A percentile compares a stretch with the other conserved stretches of the same genome.
Evolutionary conservation across 2,797 vertebrate genomes (phyloP).

Genomic region (Apodemus agrarius): DNA sequence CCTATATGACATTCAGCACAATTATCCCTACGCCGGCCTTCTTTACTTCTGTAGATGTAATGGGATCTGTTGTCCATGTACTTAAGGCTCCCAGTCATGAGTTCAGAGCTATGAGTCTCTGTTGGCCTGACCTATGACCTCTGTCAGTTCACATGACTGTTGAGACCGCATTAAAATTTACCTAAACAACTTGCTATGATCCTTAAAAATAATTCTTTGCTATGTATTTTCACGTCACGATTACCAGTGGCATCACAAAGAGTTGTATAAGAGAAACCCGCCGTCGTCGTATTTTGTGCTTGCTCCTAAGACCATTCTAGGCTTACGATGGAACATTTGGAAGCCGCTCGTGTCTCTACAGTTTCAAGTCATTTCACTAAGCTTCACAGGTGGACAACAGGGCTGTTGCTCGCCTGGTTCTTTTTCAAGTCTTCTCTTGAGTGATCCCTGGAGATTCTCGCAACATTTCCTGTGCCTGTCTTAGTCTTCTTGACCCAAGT

Average conservation of each 20-base stretch:
- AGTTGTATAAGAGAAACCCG: slow-evolving; percentile 74
- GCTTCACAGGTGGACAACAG: slow-evolving; percentile 70
- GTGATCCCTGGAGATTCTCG: slow-evolving; percentile 77
- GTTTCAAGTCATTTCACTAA: slow-evolving; percentile 77
- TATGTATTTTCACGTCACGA: slow-evolving; percentile 84
- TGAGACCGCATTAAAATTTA: slow-evolving; percentile 66
- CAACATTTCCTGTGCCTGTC: slow-evolving; percentile 75
- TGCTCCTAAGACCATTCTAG: slow-evolving; percentile 83
- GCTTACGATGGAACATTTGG: slow-evolving; percentile 75
- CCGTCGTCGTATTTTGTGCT: slow-evolving; percentile 77
- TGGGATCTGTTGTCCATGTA: neutral
- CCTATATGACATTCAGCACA: neutral
- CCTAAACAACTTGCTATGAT: slow-evolving; percentile 46
- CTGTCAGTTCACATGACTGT: slow-evolving; percentile 41
- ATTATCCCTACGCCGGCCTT: neutral
- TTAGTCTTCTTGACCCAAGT: slow-evolving; percentile 75
- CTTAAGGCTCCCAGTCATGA: slow-evolving; percentile 2
- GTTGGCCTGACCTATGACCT: slow-evolving; percentile 31
- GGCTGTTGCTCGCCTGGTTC: slow-evolving; percentile 56
- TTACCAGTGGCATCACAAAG: slow-evolving; percentile 78
- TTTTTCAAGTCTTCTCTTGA: slow-evolving; percentile 74
- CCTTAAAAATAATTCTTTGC: slow-evolving; percentile 70
- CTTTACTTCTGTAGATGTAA: slow-evolving; percentile 42
- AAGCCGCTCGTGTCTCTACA: slow-evolving; percentile 75
- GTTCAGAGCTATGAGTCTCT: neutral